Evolutionary conservation across 2,888 invertebrate species (phyloP).

Genomic region (Penaeus monodon): DNA sequence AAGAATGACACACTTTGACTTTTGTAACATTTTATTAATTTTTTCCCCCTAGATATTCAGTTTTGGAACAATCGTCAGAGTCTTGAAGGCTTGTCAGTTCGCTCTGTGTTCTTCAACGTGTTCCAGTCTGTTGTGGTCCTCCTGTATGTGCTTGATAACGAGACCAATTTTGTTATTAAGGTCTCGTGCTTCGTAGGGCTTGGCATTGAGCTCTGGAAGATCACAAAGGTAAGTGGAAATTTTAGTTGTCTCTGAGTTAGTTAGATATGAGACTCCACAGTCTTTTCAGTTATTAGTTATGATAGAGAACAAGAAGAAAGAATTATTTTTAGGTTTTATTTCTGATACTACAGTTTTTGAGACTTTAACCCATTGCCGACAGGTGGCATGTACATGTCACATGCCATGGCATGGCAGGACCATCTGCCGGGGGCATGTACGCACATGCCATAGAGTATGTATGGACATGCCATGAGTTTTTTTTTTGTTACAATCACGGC

Average conservation of each 20-base stretch:
- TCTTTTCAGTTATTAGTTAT: too few species aligned
- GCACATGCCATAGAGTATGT: too few species aligned
- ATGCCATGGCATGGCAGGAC: too few species aligned
- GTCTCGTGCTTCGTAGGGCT: conserved; percentile 95
- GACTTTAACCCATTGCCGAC: too few species aligned
- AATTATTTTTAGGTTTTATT: neutral
- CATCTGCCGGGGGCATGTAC: too few species aligned
- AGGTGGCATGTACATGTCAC: too few species aligned
- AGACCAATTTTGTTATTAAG: conserved; percentile 95
- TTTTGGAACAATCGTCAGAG: conserved; percentile 99
- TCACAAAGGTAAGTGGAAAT: conserved; percentile 80
- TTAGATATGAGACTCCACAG: too few species aligned
- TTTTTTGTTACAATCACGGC: too few species aligned
- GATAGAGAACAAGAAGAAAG: neutral
- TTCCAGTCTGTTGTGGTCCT: conserved; percentile 96
- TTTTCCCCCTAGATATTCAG: conserved; percentile 83
- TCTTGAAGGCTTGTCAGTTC: conserved; percentile 95
- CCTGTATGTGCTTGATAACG: conserved; percentile 97
- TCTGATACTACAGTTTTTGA: neutral
- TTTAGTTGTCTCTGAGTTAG: neutral
- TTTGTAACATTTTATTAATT: neutral
- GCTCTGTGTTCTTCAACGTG: conserved; percentile 98
- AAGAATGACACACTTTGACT: conserved; percentile 26
- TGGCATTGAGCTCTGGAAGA: conserved; percentile 98
- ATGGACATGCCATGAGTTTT: too few species aligned